A percentile compares a stretch with the other conserved stretches of the same genome.
Evolutionary conservation across 1,140 invertebrate genomes (phyloP).

Genomic region (Linepithema humile): DNA sequence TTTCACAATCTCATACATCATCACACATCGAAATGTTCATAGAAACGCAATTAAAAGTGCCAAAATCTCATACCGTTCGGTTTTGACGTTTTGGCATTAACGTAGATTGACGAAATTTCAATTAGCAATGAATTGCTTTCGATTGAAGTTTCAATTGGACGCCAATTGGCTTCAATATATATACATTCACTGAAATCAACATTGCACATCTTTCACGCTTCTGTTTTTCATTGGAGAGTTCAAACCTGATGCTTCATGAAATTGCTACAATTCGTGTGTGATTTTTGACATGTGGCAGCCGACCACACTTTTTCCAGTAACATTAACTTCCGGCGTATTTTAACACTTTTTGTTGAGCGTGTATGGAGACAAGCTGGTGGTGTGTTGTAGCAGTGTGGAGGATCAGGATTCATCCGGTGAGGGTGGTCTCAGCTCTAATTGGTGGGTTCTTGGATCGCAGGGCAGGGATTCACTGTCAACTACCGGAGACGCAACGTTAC

Average conservation of each 20-base stretch:
- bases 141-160: too few species aligned
- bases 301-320: slow-evolving; percentile 37
- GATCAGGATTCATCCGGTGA: slow-evolving; percentile 75
- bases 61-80: neutral
- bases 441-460: slow-evolving; percentile 81
- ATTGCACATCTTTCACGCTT: neutral
- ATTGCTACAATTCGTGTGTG: slow-evolving; percentile 66
- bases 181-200: neutral
- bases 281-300: slow-evolving; percentile 34
- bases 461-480: slow-evolving; percentile 67
- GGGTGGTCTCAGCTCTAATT: slow-evolving; percentile 75
- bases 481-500: slow-evolving; percentile 69
- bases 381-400: slow-evolving; percentile 79
- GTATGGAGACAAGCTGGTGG: slow-evolving; percentile 68
- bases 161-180: neutral
- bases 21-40: slow-evolving; percentile 6
- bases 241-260: slow-evolving; percentile 55
- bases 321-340: slow-evolving; percentile 8
- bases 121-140: too few species aligned
- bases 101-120: slow-evolving; percentile 6
- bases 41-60: neutral
- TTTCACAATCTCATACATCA: neutral
- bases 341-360: slow-evolving; percentile 58
- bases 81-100: too few species aligned
- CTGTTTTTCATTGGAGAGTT: too few species aligned